Conservation (phyloP, 2,797 vertebrate species). For the Acanthurus lineatus region DNA sequence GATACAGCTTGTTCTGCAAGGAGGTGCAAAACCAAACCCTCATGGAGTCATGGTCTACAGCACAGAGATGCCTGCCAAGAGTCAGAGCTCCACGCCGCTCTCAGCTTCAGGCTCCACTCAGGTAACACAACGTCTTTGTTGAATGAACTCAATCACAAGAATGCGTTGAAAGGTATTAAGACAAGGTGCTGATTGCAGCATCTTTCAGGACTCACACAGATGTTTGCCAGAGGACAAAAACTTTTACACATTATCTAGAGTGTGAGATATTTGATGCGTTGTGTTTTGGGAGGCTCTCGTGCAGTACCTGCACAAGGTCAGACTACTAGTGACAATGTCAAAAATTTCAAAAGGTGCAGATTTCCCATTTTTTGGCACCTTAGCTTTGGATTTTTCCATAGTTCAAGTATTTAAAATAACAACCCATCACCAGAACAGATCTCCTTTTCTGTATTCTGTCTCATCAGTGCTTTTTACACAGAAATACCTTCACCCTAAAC, state of each 20-base stretch:
- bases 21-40: conserved; percentile 86
- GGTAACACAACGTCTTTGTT: conserved; percentile 59
- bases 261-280: neutral
- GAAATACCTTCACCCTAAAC: no score
- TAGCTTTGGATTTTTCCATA: conserved; percentile 41
- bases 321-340: neutral
- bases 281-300: neutral
- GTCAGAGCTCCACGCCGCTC: conserved; percentile 57
- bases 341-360: conserved; percentile 27
- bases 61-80: conserved; percentile 62
- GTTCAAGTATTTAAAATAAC: conserved; percentile 16
- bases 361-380: conserved; percentile 25
- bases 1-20: conserved; percentile 87
- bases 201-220: neutral
- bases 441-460: conserved; percentile 2
- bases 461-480: neutral
- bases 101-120: conserved; percentile 56
- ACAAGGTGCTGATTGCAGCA: conserved; percentile 17
- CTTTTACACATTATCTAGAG: conserved; percentile 5
- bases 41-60: conserved; percentile 88
- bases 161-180: conserved; percentile 24
- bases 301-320: neutral
- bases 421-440: neutral
- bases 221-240: conserved; percentile 25
- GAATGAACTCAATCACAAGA: conserved; percentile 32